These are phyloP conservation scores for Panulirus ornatus DNA, from an alignment of 1,140 invertebrate species.

Conservation along the genomic window DNA sequence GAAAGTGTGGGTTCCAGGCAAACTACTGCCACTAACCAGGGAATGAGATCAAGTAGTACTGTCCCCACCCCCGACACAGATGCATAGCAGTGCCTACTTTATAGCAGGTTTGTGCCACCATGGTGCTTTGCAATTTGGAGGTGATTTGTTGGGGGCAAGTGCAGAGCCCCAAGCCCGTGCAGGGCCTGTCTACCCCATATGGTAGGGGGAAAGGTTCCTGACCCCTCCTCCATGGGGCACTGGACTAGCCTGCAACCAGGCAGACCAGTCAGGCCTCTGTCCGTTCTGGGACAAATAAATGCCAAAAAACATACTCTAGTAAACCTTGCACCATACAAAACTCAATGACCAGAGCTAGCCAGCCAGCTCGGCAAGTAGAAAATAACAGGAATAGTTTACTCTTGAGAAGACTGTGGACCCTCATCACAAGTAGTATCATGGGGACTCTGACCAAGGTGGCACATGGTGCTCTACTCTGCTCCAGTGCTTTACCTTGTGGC, in stretches of 20 bases:
- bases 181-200: constrained; percentile 13
- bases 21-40: constrained; percentile 52
- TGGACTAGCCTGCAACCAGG: constrained; percentile 66
- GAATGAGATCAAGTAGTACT: constrained; percentile 57
- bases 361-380: constrained; percentile 55
- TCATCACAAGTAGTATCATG: neutral
- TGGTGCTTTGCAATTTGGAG: neutral
- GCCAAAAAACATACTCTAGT: constrained; percentile 48
- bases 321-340: constrained; percentile 62
- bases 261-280: constrained; percentile 43
- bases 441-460: neutral
- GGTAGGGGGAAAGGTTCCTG: constrained; percentile 16
- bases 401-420: neutral
- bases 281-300: constrained; percentile 16
- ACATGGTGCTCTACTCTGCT: neutral
- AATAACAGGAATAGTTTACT: constrained; percentile 7
- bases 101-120: neutral
- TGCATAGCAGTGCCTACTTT: neutral
- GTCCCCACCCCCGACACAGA: constrained; percentile 24
- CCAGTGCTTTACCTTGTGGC: neutral
- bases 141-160: neutral
- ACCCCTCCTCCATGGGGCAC: constrained; percentile 11
- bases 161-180: neutral
- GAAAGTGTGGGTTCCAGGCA: constrained; percentile 5
- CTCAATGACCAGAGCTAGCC: constrained; percentile 66